Conservation (phyloP, 35 echinoderm and acorn worm species). For the Chiridota heheva region DNA sequence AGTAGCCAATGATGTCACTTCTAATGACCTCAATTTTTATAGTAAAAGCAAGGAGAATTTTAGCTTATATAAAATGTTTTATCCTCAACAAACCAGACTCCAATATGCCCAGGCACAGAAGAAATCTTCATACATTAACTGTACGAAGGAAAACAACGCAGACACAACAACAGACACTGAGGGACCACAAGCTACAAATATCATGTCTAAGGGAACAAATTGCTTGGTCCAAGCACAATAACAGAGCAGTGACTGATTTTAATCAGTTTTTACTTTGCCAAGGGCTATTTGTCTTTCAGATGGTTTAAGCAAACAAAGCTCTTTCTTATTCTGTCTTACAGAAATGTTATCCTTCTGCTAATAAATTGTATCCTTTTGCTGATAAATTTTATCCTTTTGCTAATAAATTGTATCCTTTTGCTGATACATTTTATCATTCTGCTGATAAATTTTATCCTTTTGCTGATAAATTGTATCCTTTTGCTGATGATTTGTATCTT, state of each 20-base stretch:
- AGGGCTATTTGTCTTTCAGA: constrained; percentile 41
- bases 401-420: background rate
- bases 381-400: no score
- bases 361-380: no score
- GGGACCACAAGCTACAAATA: constrained; percentile 25
- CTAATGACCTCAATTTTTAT: constrained; percentile 10
- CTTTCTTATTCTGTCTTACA: background rate
- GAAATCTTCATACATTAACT: background rate
- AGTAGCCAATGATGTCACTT: background rate
- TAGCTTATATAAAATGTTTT: constrained; percentile 40
- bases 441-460: no score
- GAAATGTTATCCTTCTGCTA: constrained; percentile 20
- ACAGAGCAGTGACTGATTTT: constrained; percentile 15
- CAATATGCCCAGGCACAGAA: background rate
- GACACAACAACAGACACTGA: no score
- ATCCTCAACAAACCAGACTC: background rate
- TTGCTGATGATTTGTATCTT: background rate
- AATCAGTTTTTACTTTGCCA: constrained; percentile 32
- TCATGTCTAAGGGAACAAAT: constrained; percentile 29
- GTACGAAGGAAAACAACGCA: no score
- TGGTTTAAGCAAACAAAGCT: constrained; percentile 33
- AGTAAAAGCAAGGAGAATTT: constrained; percentile 12
- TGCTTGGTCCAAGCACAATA: constrained; percentile 18
- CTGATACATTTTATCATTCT: no score
- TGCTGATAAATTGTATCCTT: background rate